phyloP scores from a whole-genome alignment of 2,888 invertebrate genomes.

The Cyaniris semiargus region DNA sequence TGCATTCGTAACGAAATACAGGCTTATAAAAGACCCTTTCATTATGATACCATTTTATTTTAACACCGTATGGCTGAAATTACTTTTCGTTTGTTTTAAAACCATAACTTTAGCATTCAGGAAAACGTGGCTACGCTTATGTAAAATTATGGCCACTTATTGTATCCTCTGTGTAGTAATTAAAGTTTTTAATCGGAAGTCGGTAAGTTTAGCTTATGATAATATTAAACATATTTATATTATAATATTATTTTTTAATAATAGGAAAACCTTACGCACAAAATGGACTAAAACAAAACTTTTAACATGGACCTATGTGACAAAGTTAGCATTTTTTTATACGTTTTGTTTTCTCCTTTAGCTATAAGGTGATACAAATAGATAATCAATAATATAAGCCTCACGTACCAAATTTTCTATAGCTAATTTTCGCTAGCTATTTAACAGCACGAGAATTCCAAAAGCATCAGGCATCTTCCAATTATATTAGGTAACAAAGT shows the following conservation, averaged over 20 bases:
- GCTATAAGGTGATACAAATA: too few relatives aligned
- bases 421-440: not conserved
- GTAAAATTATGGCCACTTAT: not conserved
- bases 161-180: not conserved
- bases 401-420: too few relatives aligned
- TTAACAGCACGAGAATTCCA: not conserved
- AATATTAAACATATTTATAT: too few relatives aligned
- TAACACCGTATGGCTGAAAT: not conserved
- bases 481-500: not conserved
- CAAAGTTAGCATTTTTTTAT: too few relatives aligned
- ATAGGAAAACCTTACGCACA: too few relatives aligned
- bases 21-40: not conserved
- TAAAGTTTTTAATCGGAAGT: not conserved
- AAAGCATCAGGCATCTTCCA: not conserved
- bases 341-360: too few relatives aligned
- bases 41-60: not conserved
- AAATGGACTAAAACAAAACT: too few relatives aligned
- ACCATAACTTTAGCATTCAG: slow-evolving; percentile 13
- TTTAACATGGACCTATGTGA: too few relatives aligned
- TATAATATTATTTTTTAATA: too few relatives aligned
- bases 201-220: too few relatives aligned
- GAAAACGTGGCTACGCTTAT: not conserved
- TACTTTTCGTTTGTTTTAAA: not conserved
- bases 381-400: too few relatives aligned
- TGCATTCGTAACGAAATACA: not conserved